These are phyloP conservation scores for Drosophila siamana DNA, from an alignment of 2,888 invertebrate genomes.

Conservation along the genomic window DNA sequence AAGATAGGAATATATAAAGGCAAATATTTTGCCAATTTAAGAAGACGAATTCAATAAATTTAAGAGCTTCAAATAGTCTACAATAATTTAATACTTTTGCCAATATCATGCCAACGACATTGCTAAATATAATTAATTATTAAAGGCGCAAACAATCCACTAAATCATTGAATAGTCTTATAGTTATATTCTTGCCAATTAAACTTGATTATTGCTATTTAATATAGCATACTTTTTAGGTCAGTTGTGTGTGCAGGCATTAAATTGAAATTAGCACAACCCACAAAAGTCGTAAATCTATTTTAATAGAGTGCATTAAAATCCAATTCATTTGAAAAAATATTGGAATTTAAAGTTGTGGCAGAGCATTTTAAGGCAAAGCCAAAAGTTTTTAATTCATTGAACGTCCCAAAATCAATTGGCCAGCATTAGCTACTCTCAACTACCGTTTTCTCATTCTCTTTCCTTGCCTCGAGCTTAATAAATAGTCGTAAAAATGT, in stretches of 20 bases:
- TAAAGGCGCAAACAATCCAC: not conserved
- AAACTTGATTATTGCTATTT: not conserved
- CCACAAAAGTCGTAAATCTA: not conserved
- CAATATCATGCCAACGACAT: no score
- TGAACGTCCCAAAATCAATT: not conserved
- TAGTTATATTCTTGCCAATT: no score
- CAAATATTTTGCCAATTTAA: no score
- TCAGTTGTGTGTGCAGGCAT: not conserved
- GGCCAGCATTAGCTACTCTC: not conserved
- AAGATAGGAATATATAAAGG: no score
- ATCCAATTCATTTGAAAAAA: not conserved
- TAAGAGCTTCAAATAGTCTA: no score
- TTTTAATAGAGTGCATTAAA: not conserved
- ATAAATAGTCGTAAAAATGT: conserved; percentile 20
- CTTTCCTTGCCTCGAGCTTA: not conserved
- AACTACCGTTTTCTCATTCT: not conserved
- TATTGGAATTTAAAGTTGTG: not conserved
- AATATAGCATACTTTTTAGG: conserved; percentile 1
- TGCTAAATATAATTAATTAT: no score
- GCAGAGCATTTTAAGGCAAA: no score
- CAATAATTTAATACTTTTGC: no score
- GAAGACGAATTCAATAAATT: no score
- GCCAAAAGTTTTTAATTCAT: not conserved
- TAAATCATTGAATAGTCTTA: no score
- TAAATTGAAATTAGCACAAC: not conserved